A percentile compares a stretch with the other conserved stretches of the same genome.
phyloP scores from a whole-genome alignment of 1,140 invertebrate genomes.

The Parasteatoda tepidariorum region DNA sequence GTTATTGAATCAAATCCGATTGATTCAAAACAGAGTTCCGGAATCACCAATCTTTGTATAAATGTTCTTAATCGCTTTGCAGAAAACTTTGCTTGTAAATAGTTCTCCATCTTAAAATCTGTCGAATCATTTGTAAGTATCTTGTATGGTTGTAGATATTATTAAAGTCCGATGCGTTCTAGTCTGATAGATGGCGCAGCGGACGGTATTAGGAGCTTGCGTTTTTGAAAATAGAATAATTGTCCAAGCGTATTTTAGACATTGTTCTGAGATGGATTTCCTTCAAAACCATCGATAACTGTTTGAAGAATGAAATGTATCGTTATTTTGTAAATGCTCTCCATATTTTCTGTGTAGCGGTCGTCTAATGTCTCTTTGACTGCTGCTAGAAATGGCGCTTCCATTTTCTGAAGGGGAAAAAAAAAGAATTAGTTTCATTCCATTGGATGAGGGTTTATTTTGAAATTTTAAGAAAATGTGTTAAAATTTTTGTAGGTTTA shows the following conservation, averaged over 20 bases:
- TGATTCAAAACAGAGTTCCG: no score
- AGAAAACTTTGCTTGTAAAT: no score
- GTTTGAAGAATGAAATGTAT: constrained; percentile 92
- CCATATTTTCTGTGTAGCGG: constrained; percentile 90
- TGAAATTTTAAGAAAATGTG: no score
- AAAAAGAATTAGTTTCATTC: no score
- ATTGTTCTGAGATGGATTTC: constrained; percentile 17
- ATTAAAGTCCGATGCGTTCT: neutral
- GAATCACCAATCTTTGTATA: no score
- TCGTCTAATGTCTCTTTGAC: constrained; percentile 87
- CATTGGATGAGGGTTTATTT: no score
- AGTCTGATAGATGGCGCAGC: neutral
- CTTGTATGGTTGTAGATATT: no score
- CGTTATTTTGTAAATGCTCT: constrained; percentile 89
- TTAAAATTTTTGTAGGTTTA: no score
- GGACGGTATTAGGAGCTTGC: constrained; percentile 39
- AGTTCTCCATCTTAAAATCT: no score
- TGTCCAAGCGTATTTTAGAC: neutral
- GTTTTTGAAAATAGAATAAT: neutral
- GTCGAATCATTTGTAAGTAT: no score
- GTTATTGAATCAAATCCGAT: no score
- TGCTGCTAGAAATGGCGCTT: constrained; percentile 86
- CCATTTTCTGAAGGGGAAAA: constrained; percentile 80
- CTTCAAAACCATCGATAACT: constrained; percentile 82
- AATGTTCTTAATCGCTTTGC: no score